These are phyloP conservation scores for Eilema caniola DNA, from an alignment of 2,888 invertebrate species.

Conservation along the genomic window DNA sequence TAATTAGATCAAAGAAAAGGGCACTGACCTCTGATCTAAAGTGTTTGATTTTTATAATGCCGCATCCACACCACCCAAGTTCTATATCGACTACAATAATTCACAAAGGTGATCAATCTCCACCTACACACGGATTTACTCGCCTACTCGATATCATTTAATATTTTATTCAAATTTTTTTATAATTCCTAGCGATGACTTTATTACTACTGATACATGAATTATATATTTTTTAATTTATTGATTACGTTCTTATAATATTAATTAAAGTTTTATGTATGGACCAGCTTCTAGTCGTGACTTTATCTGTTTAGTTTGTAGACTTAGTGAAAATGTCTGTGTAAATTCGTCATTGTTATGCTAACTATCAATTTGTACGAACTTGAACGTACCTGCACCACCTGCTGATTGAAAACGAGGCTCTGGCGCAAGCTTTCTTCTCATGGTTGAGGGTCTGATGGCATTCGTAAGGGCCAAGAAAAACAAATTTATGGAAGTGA, in stretches of 20 bases:
- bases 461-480: too few relatives aligned
- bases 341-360: background rate
- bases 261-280: conserved; percentile 28
- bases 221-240: conserved; percentile 33
- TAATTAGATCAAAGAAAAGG: background rate
- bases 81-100: conserved; percentile 18
- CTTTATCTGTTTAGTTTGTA: background rate
- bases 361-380: background rate
- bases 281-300: background rate
- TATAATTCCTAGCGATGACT: conserved; percentile 39
- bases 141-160: conserved; percentile 38
- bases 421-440: too few relatives aligned
- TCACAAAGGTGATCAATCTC: conserved; percentile 69
- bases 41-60: conserved; percentile 3
- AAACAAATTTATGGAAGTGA: too few relatives aligned
- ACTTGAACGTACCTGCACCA: background rate
- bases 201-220: conserved; percentile 28
- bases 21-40: background rate
- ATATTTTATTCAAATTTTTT: conserved; percentile 40
- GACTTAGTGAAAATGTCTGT: background rate
- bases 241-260: conserved; percentile 25
- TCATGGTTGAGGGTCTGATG: too few relatives aligned
- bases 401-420: too few relatives aligned
- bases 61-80: conserved; percentile 6
- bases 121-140: conserved; percentile 72